Evolutionary conservation across 37 sponge, comb jelly and placozoan genomes (phyloP).

Genomic region (Eunapius fragilis): DNA sequence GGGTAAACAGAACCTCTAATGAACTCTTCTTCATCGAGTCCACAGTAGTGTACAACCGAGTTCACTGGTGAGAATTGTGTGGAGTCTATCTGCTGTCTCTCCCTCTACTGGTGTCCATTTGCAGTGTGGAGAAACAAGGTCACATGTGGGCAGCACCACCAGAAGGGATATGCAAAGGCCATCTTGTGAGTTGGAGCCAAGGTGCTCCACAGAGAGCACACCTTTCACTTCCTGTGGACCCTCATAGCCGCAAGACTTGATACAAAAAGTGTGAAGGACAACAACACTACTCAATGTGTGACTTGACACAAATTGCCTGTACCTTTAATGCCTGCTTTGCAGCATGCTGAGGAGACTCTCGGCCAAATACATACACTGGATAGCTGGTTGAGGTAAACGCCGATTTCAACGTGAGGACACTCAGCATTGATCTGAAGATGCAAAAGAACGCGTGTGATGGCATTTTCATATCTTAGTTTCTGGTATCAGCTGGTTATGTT

Average conservation of each 20-base stretch:
- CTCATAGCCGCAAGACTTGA: constrained; percentile 45
- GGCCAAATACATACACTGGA: background rate
- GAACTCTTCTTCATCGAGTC: too few species aligned
- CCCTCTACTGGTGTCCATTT: constrained; percentile 30
- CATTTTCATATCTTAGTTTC: too few species aligned
- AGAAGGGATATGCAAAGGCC: constrained; percentile 50
- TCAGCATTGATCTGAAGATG: background rate
- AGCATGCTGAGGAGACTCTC: background rate
- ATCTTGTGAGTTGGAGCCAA: constrained; percentile 34
- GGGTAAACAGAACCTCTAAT: too few species aligned
- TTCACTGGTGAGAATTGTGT: background rate
- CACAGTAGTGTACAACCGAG: background rate
- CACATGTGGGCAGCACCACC: background rate
- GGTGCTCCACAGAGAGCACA: constrained; percentile 58
- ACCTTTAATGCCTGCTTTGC: background rate
- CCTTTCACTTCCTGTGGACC: constrained; percentile 20
- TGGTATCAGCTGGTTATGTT: too few species aligned
- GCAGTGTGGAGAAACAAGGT: background rate
- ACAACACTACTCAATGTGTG: background rate
- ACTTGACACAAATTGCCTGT: background rate
- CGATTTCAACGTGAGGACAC: background rate
- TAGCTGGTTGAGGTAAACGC: background rate
- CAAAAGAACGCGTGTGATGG: too few species aligned
- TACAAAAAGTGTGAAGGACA: background rate
- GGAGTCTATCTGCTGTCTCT: background rate